phyloP scores from a whole-genome alignment of 2,888 invertebrate species.

The Hyles lineata region DNA sequence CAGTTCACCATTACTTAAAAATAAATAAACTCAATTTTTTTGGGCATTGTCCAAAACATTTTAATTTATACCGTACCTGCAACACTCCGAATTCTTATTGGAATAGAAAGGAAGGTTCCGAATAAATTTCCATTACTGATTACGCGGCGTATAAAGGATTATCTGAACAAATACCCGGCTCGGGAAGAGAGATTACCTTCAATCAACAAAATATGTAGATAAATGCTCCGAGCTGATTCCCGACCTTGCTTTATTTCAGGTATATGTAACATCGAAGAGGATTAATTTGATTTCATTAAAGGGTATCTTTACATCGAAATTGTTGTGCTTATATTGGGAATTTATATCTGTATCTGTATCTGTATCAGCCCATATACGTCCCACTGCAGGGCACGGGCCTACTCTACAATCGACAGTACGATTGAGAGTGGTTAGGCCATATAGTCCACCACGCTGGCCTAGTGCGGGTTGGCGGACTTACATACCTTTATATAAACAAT shows the following conservation, averaged over 20 bases:
- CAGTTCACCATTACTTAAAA: too few relatives aligned
- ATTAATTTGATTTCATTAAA: neutral
- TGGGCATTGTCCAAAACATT: neutral
- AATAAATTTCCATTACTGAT: slow-evolving; percentile 26
- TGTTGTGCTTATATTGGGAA: neutral
- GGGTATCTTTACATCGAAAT: neutral
- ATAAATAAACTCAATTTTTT: neutral
- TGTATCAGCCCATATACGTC: too few relatives aligned
- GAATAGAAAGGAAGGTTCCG: slow-evolving; percentile 20
- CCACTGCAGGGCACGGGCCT: too few relatives aligned
- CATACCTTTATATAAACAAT: too few relatives aligned
- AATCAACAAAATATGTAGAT: slow-evolving; percentile 25
- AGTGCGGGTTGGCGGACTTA: too few relatives aligned
- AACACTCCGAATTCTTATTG: slow-evolving; percentile 11
- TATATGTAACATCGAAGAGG: neutral
- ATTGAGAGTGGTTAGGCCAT: too few relatives aligned
- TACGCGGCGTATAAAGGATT: slow-evolving; percentile 24
- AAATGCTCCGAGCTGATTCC: slow-evolving; percentile 10
- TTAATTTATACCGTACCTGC: neutral
- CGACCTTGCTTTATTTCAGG: neutral
- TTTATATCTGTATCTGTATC: too few relatives aligned
- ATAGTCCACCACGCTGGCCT: too few relatives aligned
- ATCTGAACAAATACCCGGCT: slow-evolving; percentile 20
- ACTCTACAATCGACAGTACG: too few relatives aligned
- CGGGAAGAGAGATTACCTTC: slow-evolving; percentile 16